Percentiles rank a stretch among this genome's conserved stretches.
Evolutionary conservation across 2,888 invertebrate genomes (phyloP).

Genomic region (Boloria selene): DNA sequence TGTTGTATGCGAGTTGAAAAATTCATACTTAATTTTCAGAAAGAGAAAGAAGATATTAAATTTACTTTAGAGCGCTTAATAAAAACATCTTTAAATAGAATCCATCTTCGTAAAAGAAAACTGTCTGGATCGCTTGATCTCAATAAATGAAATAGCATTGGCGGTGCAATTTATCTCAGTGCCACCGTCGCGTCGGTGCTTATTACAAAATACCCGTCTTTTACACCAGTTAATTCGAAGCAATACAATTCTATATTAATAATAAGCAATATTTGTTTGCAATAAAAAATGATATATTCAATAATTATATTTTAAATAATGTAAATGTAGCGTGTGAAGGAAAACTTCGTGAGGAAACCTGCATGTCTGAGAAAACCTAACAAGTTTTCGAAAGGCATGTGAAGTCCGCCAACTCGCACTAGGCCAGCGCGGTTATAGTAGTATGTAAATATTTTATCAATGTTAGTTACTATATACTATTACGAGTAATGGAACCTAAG

Average conservation of each 20-base stretch:
- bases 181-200: not conserved
- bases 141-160: conserved; percentile 26
- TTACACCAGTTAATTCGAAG: conserved; percentile 1
- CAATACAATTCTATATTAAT: not conserved
- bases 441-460: too few relatives aligned
- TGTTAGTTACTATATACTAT: too few relatives aligned
- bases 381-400: too few relatives aligned
- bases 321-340: not conserved
- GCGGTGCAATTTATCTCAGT: conserved; percentile 24
- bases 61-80: conserved; percentile 6
- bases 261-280: not conserved
- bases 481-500: too few relatives aligned
- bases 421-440: too few relatives aligned
- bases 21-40: too few relatives aligned
- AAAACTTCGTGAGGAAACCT: too few relatives aligned
- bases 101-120: conserved; percentile 22
- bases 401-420: too few relatives aligned
- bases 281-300: too few relatives aligned
- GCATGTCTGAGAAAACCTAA: too few relatives aligned
- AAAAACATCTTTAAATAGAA: conserved; percentile 14
- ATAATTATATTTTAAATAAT: not conserved
- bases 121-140: conserved; percentile 18
- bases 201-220: conserved; percentile 17
- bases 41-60: not conserved
- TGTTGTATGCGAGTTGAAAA: too few relatives aligned